phyloP scores from a whole-genome alignment of 2,888 invertebrate species.

The Erebia epiphron region DNA sequence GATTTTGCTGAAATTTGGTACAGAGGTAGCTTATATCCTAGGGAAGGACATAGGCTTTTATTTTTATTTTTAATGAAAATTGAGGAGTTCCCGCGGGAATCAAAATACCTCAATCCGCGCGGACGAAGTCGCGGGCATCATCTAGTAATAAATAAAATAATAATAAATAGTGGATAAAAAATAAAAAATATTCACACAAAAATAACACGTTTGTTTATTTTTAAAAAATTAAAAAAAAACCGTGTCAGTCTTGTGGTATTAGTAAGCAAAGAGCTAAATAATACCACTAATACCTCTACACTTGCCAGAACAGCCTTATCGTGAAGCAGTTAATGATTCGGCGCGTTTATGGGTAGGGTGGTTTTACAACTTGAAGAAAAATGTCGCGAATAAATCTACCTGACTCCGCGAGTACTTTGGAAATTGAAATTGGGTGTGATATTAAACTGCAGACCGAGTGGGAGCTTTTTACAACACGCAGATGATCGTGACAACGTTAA shows the following conservation, averaged over 20 bases:
- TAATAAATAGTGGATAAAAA: neutral
- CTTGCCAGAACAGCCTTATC: constrained; percentile 31
- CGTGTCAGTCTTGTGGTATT: neutral
- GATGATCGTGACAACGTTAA: neutral
- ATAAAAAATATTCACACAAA: no score
- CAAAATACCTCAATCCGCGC: no score
- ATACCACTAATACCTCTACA: constrained; percentile 24
- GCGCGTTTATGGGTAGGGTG: constrained; percentile 28
- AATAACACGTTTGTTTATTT: no score
- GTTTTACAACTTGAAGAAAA: constrained; percentile 31
- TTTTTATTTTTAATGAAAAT: no score
- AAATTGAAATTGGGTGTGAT: neutral
- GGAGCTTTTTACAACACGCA: neutral
- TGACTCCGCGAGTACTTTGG: neutral
- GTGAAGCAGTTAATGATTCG: constrained; percentile 33
- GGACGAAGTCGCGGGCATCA: no score
- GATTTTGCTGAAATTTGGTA: no score
- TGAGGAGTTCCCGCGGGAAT: no score
- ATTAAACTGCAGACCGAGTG: no score
- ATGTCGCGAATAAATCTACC: constrained; percentile 32
- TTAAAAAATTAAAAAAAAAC: no score
- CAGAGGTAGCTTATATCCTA: no score
- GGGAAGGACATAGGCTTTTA: no score
- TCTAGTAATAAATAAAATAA: no score
- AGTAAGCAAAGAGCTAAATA: constrained; percentile 21